Evolutionary conservation across 2,797 vertebrate genomes (phyloP), one percentile per base, ranked within the genome.

Genomic region (Scleropages formosus): DNA sequence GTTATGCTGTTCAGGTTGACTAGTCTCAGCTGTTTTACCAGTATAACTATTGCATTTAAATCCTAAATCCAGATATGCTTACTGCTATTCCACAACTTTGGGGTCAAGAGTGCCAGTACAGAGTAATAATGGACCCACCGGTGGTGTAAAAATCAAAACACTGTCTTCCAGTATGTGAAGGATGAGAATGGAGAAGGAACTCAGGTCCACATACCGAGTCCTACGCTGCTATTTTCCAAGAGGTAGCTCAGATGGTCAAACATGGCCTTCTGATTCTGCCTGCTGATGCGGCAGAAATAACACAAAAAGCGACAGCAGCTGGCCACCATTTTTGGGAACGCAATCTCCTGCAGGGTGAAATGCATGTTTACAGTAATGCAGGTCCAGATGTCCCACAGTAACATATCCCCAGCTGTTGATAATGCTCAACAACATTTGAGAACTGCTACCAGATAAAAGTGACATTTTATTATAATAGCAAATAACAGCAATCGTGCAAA

Each of bases 191-290:
- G 47, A 27, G 12, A 26, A 12, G 20, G 11, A n/a, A 13, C 39
- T 31, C 6, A 22, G 24, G 22, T 20, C 3, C 72, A 87, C 94
- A 0, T 89, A 98, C 98, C 98, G 27, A 99, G 87, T 15, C 98
- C 98, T 79, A 99, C 95, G 0, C 96, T 99, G 89, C 98, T 99
- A 73, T 99, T 99, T 86, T 98, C 96, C 86, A 99, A 87, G 71
- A 99, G 90, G 88, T 99, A 99, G 80, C 95, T 98, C 18, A 99
- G 95, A 82, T 99, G 98, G 82, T 99, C 97, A 78, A 99, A 99
- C 98, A 99, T 98, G 76, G 98, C 96, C 83, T 99, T 99, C 88
- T 99, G 98, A 85, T 99, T 99, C 85, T 99, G 96, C 1, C 97
- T 94, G 82, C 98, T 99, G 82, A 99, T 99, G 76, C 98, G 94